Percentiles rank a stretch among this genome's conserved stretches.
Evolutionary conservation across 2,797 vertebrate species (phyloP).

Genomic region (Peromyscus melanophrys): DNA sequence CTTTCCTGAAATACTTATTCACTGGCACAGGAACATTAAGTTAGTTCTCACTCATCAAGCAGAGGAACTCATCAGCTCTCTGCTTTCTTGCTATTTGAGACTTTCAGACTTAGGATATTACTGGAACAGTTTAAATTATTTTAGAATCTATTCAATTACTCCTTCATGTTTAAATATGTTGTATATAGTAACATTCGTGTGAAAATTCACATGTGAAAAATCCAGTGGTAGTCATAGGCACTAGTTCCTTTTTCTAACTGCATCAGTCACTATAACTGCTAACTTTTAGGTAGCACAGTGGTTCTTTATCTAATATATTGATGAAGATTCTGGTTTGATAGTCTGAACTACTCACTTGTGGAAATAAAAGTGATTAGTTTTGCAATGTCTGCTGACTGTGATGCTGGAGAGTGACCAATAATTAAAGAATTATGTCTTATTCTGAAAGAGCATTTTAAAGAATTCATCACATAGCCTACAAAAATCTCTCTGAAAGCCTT

Average conservation of each 20-base stretch:
- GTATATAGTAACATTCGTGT: not conserved
- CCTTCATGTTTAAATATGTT: not conserved
- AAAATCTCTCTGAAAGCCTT: not conserved
- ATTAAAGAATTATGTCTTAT: constrained; percentile 70
- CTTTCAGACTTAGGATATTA: not conserved
- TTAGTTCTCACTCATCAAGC: not conserved
- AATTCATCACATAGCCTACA: not conserved
- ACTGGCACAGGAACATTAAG: not conserved
- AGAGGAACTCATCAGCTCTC: constrained; percentile 33
- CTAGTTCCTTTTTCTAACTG: constrained; percentile 69
- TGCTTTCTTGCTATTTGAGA: not conserved
- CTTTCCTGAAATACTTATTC: constrained; percentile 50
- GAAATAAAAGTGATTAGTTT: constrained; percentile 62
- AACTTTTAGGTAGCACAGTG: constrained; percentile 54
- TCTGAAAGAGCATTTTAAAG: not conserved
- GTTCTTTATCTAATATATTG: constrained; percentile 70
- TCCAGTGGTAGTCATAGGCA: constrained; percentile 31
- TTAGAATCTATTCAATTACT: constrained; percentile 49
- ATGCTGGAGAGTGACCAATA: not conserved
- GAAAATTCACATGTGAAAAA: constrained; percentile 45
- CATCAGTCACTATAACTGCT: constrained; percentile 62
- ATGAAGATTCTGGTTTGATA: not conserved
- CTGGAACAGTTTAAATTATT: constrained; percentile 20
- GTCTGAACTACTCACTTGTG: not conserved
- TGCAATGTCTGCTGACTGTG: constrained; percentile 37